A percentile compares a stretch with the other conserved stretches of the same genome.
These are phyloP conservation scores for Crocallis elinguaria DNA, from an alignment of 2,888 invertebrate species.

Conservation along the genomic window DNA sequence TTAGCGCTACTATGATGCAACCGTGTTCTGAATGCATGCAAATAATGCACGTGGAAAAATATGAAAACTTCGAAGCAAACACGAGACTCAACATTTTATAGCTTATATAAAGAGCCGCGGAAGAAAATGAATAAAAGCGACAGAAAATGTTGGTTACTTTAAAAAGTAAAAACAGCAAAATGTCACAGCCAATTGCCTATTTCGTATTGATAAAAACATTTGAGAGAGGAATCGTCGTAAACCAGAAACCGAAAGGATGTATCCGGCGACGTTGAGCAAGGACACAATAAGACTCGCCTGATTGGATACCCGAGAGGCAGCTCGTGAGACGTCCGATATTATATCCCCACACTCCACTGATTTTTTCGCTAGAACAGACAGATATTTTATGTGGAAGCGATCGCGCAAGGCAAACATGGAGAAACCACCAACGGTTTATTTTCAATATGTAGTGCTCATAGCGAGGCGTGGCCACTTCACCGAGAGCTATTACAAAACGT, in stretches of 20 bases:
- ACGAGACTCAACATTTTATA: background rate
- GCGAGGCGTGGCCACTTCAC: slow-evolving; percentile 25
- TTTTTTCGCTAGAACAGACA: slow-evolving; percentile 40
- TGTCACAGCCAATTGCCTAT: slow-evolving; percentile 28
- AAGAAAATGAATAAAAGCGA: slow-evolving; percentile 26
- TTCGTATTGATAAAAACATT: slow-evolving; percentile 23
- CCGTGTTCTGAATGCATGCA: slow-evolving; percentile 18
- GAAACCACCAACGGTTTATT: slow-evolving; percentile 31
- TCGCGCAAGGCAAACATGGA: slow-evolving; percentile 25
- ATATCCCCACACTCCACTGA: slow-evolving; percentile 37
- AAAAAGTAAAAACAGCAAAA: slow-evolving; percentile 9
- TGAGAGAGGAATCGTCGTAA: slow-evolving; percentile 18
- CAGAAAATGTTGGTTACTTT: background rate
- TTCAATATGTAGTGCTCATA: slow-evolving; percentile 32
- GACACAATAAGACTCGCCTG: slow-evolving; percentile 36
- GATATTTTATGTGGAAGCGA: slow-evolving; percentile 24
- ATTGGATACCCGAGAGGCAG: slow-evolving; percentile 37
- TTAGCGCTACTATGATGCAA: slow-evolving; percentile 48
- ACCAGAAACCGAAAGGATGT: slow-evolving; percentile 31
- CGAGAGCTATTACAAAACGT: slow-evolving; percentile 30
- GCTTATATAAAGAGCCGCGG: background rate
- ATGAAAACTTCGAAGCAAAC: background rate
- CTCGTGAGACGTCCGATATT: slow-evolving; percentile 42
- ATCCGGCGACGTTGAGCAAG: slow-evolving; percentile 32
- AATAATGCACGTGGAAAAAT: slow-evolving; percentile 8